phyloP scores from a whole-genome alignment of 2,888 invertebrate species.

The Cantharis flavilabris region DNA sequence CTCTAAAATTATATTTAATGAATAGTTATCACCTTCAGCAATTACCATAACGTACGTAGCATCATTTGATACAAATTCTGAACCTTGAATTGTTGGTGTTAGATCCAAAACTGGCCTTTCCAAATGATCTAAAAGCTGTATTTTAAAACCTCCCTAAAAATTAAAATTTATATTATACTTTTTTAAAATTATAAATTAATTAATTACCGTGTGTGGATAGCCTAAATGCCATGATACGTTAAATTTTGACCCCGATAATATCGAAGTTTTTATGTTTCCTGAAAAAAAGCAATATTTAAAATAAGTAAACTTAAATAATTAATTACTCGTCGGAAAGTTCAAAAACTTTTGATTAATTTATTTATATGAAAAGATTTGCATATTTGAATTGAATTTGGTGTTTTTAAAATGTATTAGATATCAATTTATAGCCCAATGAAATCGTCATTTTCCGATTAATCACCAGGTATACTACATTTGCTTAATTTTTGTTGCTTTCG shows the following conservation, averaged over 20 bases:
- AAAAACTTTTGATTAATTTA: not conserved
- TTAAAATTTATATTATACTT: slow-evolving; percentile 26
- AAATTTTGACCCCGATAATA: slow-evolving; percentile 80
- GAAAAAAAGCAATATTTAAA: slow-evolving; percentile 46
- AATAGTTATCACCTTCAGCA: slow-evolving; percentile 1
- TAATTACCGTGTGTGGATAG: slow-evolving; percentile 85
- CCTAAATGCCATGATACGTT: slow-evolving; percentile 94
- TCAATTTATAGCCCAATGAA: no score
- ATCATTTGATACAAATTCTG: slow-evolving; percentile 81
- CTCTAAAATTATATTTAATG: slow-evolving; percentile 61
- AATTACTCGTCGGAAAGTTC: not conserved
- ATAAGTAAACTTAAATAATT: slow-evolving; percentile 10
- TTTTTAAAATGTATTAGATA: no score
- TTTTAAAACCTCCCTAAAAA: slow-evolving; percentile 86
- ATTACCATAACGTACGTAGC: slow-evolving; percentile 76
- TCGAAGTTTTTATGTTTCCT: slow-evolving; percentile 80
- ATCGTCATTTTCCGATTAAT: no score
- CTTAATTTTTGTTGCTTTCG: not conserved
- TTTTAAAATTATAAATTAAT: not conserved
- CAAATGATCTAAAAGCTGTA: slow-evolving; percentile 83
- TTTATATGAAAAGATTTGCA: not conserved
- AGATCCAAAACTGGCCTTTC: slow-evolving; percentile 84
- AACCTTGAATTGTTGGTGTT: slow-evolving; percentile 79
- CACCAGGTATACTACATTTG: not conserved
- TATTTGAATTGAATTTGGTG: not conserved